phyloP scores from a whole-genome alignment of 2,888 invertebrate genomes.

The Dendrolimus houi region DNA sequence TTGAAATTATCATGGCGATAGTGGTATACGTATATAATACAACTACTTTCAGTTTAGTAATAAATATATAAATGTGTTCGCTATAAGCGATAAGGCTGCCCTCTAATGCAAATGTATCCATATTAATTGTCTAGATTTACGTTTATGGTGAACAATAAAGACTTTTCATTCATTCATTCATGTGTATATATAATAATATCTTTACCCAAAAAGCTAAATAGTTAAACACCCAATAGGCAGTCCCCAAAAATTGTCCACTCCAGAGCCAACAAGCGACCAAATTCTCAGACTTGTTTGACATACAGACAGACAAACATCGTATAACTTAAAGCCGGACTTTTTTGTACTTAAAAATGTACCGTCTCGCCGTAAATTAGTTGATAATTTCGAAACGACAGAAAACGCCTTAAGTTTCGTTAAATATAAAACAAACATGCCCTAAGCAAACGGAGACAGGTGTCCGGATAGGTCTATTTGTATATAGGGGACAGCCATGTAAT shows the following conservation, averaged over 20 bases:
- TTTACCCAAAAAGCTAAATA: too few relatives aligned
- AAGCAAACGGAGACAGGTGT: conserved; percentile 74
- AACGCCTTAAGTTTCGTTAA: conserved; percentile 66
- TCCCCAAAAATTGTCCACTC: background rate
- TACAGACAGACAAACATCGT: conserved; percentile 51
- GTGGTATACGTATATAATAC: too few relatives aligned
- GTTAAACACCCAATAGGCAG: background rate
- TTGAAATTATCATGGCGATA: too few relatives aligned
- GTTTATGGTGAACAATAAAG: too few relatives aligned
- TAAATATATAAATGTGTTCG: too few relatives aligned
- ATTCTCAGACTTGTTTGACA: conserved; percentile 9
- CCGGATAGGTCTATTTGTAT: conserved; percentile 63
- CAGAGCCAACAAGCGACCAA: conserved; percentile 11
- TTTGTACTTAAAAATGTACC: conserved; percentile 51
- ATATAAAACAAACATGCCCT: conserved; percentile 65
- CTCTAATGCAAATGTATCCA: too few relatives aligned
- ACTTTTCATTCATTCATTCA: too few relatives aligned
- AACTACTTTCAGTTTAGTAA: too few relatives aligned
- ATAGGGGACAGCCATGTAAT: conserved; percentile 28
- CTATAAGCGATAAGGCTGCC: too few relatives aligned
- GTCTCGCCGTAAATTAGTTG: conserved; percentile 68
- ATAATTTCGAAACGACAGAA: conserved; percentile 69
- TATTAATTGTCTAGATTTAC: too few relatives aligned
- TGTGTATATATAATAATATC: too few relatives aligned
- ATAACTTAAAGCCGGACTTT: conserved; percentile 21